phyloP scores from a whole-genome alignment of 2,888 invertebrate genomes.

The Caenorhabditis plicata region DNA sequence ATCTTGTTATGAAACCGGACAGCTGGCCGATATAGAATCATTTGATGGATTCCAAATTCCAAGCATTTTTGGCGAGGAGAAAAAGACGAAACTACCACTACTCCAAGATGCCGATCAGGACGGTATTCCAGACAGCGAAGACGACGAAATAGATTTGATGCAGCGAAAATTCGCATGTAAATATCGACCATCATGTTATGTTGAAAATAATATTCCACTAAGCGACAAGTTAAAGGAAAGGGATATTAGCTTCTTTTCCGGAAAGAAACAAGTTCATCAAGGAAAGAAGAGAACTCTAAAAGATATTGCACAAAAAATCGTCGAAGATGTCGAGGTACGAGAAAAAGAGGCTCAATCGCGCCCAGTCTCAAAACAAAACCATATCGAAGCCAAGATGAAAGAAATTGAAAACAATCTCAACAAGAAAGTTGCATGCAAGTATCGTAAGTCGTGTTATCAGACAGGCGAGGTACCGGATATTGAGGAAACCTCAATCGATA shows the following conservation, averaged over 20 bases:
- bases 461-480: conserved; percentile 52
- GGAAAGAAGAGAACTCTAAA: conserved; percentile 49
- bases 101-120: conserved; percentile 32
- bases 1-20: conserved; percentile 49
- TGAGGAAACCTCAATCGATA: conserved; percentile 12
- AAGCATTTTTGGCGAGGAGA: conserved; percentile 31
- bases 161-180: conserved; percentile 45
- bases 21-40: conserved; percentile 29
- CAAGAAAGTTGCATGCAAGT: conserved; percentile 54
- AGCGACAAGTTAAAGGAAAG: conserved; percentile 35
- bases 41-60: too few relatives aligned
- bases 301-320: conserved; percentile 41
- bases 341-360: conserved; percentile 63
- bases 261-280: conserved; percentile 25
- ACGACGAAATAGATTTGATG: conserved; percentile 32
- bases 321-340: conserved; percentile 54
- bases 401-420: conserved; percentile 39
- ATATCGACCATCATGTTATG: conserved; percentile 47
- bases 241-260: conserved; percentile 25
- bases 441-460: conserved; percentile 60
- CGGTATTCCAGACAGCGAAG: conserved; percentile 31
- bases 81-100: conserved; percentile 17
- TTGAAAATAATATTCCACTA: conserved; percentile 28
- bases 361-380: conserved; percentile 27
- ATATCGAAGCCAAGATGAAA: conserved; percentile 34